Percentiles rank a stretch among this genome's conserved stretches.
Evolutionary conservation across 2,888 invertebrate species (phyloP).

Genomic region (Dione juno): DNA sequence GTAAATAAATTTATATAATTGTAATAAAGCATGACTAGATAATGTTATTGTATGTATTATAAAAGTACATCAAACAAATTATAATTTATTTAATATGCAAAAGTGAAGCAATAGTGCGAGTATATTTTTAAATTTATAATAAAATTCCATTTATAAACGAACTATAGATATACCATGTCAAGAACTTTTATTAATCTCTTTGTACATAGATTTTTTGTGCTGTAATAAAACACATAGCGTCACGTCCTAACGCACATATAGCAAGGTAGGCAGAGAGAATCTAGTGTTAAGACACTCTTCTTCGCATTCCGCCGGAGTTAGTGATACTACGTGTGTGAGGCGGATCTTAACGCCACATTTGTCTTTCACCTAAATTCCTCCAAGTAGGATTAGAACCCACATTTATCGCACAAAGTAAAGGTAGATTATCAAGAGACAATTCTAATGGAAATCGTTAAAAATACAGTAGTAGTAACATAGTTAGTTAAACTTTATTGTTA

Average conservation of each 20-base stretch:
- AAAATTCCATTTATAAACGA: constrained; percentile 8
- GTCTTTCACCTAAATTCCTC: no score
- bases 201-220: constrained; percentile 4
- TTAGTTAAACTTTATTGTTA: constrained; percentile 19
- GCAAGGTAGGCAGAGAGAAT: no score
- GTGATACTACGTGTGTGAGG: no score
- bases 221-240: not conserved
- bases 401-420: not conserved
- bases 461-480: constrained; percentile 12
- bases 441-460: constrained; percentile 7
- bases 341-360: no score
- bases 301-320: no score
- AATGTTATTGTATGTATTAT: not conserved
- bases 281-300: no score
- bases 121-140: not conserved
- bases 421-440: constrained; percentile 11
- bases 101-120: not conserved
- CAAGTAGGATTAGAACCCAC: no score
- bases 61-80: not conserved
- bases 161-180: not conserved
- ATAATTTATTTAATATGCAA: not conserved
- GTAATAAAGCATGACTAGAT: constrained; percentile 34
- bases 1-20: constrained; percentile 6
- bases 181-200: not conserved
- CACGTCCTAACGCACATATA: no score